Evolutionary conservation across 2,888 invertebrate genomes (phyloP).

Genomic region (Neoaliturus tenellus): DNA sequence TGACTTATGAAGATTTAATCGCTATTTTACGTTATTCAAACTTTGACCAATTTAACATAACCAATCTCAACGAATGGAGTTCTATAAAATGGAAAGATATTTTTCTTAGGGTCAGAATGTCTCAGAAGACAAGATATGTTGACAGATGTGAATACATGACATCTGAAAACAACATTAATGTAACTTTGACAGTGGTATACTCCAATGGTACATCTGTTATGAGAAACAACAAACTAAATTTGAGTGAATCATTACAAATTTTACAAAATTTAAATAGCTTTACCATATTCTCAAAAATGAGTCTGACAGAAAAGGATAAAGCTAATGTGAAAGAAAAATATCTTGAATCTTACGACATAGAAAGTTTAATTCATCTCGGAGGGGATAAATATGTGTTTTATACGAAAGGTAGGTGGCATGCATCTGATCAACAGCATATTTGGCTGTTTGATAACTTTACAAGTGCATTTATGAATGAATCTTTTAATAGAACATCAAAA

Average conservation of each 20-base stretch:
- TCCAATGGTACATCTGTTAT: not conserved
- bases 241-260: not conserved
- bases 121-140: not conserved
- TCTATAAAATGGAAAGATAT: not conserved
- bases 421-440: not conserved
- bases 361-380: not conserved
- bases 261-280: not conserved
- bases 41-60: not conserved
- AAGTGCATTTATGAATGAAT: not conserved
- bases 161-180: not conserved
- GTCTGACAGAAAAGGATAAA: not conserved
- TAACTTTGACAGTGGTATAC: not conserved
- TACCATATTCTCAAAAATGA: not conserved
- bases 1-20: not conserved
- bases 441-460: not conserved
- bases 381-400: slow-evolving; percentile 2
- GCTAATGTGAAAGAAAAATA: not conserved
- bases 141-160: not conserved
- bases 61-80: not conserved
- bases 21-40: not conserved
- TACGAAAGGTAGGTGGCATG: not conserved
- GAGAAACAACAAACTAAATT: not conserved
- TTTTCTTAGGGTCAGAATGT: not conserved
- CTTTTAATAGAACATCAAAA: not conserved
- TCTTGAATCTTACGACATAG: not conserved